These are phyloP conservation scores for Acrocephalus arundinaceus DNA, from an alignment of 2,113 vertebrate genomes.

Conservation along the genomic window DNA sequence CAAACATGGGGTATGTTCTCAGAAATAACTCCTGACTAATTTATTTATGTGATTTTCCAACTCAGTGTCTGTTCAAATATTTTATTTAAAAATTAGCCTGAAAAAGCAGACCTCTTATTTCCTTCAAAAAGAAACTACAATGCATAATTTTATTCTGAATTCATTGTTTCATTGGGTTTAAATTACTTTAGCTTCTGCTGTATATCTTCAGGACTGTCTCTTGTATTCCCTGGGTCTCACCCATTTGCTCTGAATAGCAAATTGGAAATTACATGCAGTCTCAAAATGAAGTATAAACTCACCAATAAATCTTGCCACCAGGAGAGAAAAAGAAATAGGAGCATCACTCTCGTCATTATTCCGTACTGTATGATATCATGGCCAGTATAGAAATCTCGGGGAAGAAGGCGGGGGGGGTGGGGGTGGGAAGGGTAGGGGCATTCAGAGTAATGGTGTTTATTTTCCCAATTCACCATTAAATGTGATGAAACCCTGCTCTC, in stretches of 20 bases:
- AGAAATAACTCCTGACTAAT: not conserved
- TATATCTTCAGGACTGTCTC: not conserved
- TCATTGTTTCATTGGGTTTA: not conserved
- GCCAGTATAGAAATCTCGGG: not conserved
- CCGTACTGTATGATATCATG: rapidly evolving
- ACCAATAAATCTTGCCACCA: not conserved
- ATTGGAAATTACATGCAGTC: not conserved
- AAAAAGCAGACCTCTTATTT: not conserved
- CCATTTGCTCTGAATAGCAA: not conserved
- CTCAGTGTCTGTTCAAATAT: not conserved
- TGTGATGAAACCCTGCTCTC: not conserved
- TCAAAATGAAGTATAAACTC: not conserved
- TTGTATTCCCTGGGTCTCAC: not conserved
- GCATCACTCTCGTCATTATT: rapidly evolving
- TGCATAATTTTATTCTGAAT: not conserved
- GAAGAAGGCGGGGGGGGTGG: too few relatives aligned
- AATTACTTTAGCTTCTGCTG: not conserved
- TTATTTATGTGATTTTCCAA: not conserved
- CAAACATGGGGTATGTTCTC: not conserved
- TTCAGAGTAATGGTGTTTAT: rapidly evolving
- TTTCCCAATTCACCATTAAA: rapidly evolving
- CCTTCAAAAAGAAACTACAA: not conserved
- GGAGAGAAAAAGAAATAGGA: not conserved
- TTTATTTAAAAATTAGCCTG: not conserved
- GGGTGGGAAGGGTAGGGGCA: rapidly evolving